Percentiles rank a stretch among this genome's conserved stretches.
Conservation (phyloP, 2,888 invertebrate genomes). For the Tachina fera region DNA sequence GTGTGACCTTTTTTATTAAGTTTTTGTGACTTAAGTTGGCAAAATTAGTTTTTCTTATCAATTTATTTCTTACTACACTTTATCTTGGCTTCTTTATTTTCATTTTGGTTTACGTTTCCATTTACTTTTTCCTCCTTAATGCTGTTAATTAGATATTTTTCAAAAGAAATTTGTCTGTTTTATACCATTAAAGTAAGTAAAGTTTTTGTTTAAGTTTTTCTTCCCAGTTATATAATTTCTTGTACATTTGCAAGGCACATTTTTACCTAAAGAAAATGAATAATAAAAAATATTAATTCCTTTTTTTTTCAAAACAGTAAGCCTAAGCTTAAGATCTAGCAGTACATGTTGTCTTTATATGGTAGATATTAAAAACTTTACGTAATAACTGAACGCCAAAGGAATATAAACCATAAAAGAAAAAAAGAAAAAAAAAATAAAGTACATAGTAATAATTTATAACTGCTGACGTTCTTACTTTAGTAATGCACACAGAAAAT, state of each 20-base stretch:
- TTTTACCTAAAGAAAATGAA: constrained; percentile 13
- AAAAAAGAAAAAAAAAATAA: not conserved
- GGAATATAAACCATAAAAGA: not conserved
- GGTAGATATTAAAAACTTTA: not conserved
- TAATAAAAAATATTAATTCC: too few species aligned
- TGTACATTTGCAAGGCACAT: not conserved
- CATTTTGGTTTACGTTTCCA: not conserved
- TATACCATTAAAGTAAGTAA: constrained; percentile 36
- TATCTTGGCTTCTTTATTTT: not conserved
- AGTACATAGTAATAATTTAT: too few species aligned
- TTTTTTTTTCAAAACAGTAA: not conserved
- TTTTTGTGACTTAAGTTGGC: not conserved
- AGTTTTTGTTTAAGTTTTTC: constrained; percentile 30
- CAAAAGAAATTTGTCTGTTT: constrained; percentile 30
- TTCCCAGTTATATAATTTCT: constrained; percentile 4
- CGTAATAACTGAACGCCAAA: not conserved
- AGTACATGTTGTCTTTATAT: not conserved
- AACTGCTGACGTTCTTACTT: too few species aligned
- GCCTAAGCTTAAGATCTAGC: not conserved
- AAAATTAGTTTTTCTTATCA: not conserved
- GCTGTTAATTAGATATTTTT: constrained; percentile 61
- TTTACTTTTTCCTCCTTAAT: constrained; percentile 10
- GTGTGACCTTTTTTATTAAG: not conserved
- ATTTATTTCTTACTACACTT: not conserved
- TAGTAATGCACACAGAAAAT: too few species aligned